Percentiles rank a stretch among this genome's conserved stretches.
Conservation (phyloP, 2,888 invertebrate genomes). For the Drosophila percnosoma region DNA sequence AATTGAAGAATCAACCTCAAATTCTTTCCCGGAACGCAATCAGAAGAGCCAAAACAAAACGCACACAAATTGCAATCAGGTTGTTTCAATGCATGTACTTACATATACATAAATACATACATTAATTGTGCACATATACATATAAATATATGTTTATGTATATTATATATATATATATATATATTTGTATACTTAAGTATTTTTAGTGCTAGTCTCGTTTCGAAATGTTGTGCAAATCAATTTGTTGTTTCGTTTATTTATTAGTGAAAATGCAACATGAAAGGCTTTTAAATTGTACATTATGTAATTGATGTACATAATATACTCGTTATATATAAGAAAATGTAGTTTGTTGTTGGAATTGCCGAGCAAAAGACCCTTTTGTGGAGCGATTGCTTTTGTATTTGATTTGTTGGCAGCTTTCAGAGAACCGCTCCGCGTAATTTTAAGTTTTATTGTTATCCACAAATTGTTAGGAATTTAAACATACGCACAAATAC, state of each 20-base stretch:
- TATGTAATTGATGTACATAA: conserved; percentile 21
- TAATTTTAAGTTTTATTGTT: conserved; percentile 69
- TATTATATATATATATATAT: conserved; percentile 44
- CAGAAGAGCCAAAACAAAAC: background rate
- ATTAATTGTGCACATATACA: conserved; percentile 37
- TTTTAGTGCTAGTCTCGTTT: conserved; percentile 70
- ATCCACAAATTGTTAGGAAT: conserved; percentile 61
- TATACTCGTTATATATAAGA: conserved; percentile 24
- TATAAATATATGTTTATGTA: conserved; percentile 16
- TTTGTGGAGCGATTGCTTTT: conserved; percentile 22
- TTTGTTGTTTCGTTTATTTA: conserved; percentile 16
- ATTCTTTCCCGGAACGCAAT: conserved; percentile 7
- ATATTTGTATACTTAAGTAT: conserved; percentile 48
- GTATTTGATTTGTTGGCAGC: conserved; percentile 41
- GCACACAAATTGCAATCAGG: conserved; percentile 59
- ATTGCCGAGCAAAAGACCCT: conserved; percentile 7
- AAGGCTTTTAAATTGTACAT: conserved; percentile 67
- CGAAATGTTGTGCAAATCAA: conserved; percentile 53
- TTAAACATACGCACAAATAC: conserved; percentile 23
- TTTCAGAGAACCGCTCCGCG: conserved; percentile 34
- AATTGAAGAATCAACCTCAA: background rate
- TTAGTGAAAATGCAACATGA: conserved; percentile 51
- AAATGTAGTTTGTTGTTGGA: conserved; percentile 31
- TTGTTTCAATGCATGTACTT: conserved; percentile 65
- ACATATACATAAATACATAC: conserved; percentile 40